phyloP scores from a whole-genome alignment of 2,888 invertebrate species.

The Punctoribates punctum region DNA sequence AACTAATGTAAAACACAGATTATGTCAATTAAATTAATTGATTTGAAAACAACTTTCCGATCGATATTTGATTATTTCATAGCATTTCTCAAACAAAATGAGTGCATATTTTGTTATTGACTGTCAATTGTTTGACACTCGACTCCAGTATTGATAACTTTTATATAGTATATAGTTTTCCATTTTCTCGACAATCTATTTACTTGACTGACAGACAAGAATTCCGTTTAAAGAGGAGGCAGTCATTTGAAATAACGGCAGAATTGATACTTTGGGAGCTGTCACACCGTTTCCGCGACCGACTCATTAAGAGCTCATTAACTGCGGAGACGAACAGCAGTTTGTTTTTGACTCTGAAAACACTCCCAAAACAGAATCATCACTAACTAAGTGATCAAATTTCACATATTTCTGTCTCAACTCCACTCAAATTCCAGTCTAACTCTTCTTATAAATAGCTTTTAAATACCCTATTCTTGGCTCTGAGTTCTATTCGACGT shows the following conservation, averaged over 20 bases:
- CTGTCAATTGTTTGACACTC: background rate
- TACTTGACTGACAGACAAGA: background rate
- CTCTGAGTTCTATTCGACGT: too few relatives aligned
- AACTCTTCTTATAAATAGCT: background rate
- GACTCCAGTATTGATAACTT: background rate
- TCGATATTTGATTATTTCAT: background rate
- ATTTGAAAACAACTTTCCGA: background rate
- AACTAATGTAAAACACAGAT: background rate
- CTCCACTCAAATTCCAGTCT: background rate
- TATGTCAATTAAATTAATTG: background rate
- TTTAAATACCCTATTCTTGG: background rate
- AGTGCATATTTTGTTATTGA: background rate
- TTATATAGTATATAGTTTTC: background rate
- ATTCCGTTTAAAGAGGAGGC: background rate
- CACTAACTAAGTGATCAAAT: conserved; percentile 22
- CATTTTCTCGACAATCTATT: too few relatives aligned
- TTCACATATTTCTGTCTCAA: conserved; percentile 8
- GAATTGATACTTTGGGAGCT: background rate
- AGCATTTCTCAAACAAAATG: background rate
- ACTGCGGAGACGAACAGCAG: conserved; percentile 7
- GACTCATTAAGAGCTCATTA: conserved; percentile 30
- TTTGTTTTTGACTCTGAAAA: background rate
- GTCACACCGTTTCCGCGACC: conserved; percentile 11
- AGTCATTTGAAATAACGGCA: background rate
- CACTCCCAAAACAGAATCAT: conserved; percentile 26